Evolutionary conservation across 2,888 invertebrate genomes (phyloP), one percentile per base, ranked within the genome.

Genomic region (Lochmaea crataegi): DNA sequence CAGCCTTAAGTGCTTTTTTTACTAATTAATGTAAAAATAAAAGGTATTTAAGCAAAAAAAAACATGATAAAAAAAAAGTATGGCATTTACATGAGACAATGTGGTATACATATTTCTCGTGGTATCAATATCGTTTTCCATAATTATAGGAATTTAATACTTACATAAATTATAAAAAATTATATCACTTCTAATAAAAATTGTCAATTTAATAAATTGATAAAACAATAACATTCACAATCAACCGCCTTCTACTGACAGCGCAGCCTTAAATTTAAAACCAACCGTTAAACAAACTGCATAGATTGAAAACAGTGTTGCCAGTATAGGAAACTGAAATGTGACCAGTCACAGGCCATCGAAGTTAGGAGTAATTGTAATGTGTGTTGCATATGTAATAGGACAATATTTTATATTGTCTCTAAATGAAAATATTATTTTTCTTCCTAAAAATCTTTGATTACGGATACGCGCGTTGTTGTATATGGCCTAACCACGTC

Each of bases 121-220:
- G 16, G 18, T 9, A 53, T 10, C 10, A 18, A 53, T 53, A 18
- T 10, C 2, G 53, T 16, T 53, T n/a, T 48, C 6, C n/a, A 16
- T 16, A 53, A 18, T 18, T 53, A 18, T 18, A 18, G 1, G n/a
- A 48, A 48, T 56, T 41, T 41, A 38, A 38, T 16, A 63, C 61
- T 66, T 16, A 12, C 60, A 18, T 61, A 11, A 53, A 16, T 9
- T 42, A 12, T 58, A 63, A 63, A 53, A 51, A 53, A 18, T 16
- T 53, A 53, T 53, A 53, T 63, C 41, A 16, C 42, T 51, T 41
- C 48, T 57, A 64, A 45, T 42, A 68, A 64, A 67, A 58, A 68
- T 32, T 72, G 64, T 64, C 63, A 65, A 56, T 64, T 67, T 7
- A 51, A 53, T 71, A 67, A 41, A 67, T 53, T 53, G 18, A 53